Conservation (phyloP, 2,888 invertebrate genomes). For the Exephanes ischioxanthus region DNA sequence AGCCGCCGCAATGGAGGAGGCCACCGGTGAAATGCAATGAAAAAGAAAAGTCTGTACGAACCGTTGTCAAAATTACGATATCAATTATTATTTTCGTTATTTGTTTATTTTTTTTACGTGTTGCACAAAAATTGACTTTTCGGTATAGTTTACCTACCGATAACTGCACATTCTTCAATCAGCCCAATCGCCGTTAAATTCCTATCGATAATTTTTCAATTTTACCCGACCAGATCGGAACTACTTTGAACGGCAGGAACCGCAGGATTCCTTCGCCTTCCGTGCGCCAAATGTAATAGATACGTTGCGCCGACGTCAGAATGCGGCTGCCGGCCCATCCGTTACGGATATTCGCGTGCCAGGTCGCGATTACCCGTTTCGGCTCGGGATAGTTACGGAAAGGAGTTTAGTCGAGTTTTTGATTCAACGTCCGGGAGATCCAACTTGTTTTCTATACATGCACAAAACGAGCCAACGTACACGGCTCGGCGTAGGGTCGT, state of each 20-base stretch:
- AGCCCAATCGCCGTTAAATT: background rate
- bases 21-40: background rate
- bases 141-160: background rate
- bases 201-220: background rate
- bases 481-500: constrained; percentile 16
- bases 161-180: background rate
- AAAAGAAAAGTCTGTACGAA: background rate
- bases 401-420: constrained; percentile 56
- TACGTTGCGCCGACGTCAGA: constrained; percentile 11
- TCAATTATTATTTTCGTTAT: background rate
- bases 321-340: constrained; percentile 24
- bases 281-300: background rate
- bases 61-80: background rate
- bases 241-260: constrained; percentile 6
- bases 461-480: constrained; percentile 2
- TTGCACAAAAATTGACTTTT: background rate
- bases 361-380: constrained; percentile 46
- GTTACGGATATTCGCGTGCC: constrained; percentile 55
- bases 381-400: constrained; percentile 29
- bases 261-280: background rate
- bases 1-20: background rate
- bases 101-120: background rate
- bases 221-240: background rate
- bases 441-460: constrained; percentile 9
- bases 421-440: constrained; percentile 35